Evolutionary conservation across 1,140 invertebrate genomes (phyloP), one percentile per base, ranked within the genome.

Genomic region (Palaemon carinicauda): DNA sequence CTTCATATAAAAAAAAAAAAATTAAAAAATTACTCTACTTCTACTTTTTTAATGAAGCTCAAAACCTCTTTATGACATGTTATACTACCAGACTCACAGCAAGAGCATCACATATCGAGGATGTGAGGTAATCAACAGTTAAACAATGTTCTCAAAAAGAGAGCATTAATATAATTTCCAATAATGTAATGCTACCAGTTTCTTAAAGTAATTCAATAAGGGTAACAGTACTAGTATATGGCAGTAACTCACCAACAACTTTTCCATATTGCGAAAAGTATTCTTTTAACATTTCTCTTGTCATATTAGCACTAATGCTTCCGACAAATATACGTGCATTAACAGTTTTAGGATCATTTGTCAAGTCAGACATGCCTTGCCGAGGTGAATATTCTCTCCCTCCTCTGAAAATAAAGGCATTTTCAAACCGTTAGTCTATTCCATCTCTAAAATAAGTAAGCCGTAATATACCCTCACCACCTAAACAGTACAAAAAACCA

Each of bases 241-340:
- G 27, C 15, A 41, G n/a, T 53, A n/a, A 1, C 75, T 85, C 69
- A 85, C 82, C 82, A 29, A 85, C 53, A 60, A 85, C 82, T 53
- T 53, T 60, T 10, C 82, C 82, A 31, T 85, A 85, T 56, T 85
- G 74, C 17, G 82, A 85, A 71, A 85, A 85, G 52, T 85, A 50
- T 53, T 85, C 82, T 53, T 79, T 27, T 15, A 85, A 54, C 82
- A 78, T 85, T 31, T 85, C 82, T 53, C 75, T 41, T 7, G 74
- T 85, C 75, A 85, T 85, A 75, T 41, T 78, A 10, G 56, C 56
- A 85, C 52, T 85, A 75, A 85, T 85, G 19, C 82, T 78, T n/a
- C 82, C 82, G 52, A 85, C 82, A 85, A 85, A 85, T 53, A 85
- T 85, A 31, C 82, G 21, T 14, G 82, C 82, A 79, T 79, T 85